Conservation (phyloP, 2,113 vertebrate genomes). For the Lonchura striata region DNA sequence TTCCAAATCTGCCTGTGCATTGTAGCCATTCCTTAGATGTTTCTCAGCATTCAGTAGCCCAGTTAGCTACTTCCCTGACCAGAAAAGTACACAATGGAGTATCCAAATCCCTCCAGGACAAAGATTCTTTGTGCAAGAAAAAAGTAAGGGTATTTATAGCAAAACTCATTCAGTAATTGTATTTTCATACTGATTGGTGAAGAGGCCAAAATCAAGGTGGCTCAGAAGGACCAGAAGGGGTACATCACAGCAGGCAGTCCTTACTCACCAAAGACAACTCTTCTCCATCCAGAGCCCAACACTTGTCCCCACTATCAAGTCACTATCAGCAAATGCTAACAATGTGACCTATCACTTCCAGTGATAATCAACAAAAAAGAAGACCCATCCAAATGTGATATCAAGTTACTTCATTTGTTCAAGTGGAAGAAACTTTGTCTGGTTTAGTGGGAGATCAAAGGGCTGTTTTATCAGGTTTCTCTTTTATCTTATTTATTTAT, state of each 20-base stretch:
- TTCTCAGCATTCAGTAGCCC: background rate
- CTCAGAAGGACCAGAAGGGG: background rate
- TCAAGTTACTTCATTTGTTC: constrained; percentile 29
- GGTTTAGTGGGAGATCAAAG: constrained; percentile 27
- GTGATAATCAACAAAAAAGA: background rate
- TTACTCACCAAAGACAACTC: background rate
- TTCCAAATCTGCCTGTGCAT: background rate
- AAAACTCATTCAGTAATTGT: background rate
- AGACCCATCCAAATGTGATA: background rate
- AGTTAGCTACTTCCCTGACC: background rate
- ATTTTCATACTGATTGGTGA: background rate
- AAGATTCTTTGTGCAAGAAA: background rate
- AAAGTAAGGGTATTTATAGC: background rate
- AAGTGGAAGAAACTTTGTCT: constrained; percentile 36
- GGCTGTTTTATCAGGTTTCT: background rate
- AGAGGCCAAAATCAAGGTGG: background rate
- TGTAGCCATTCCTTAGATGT: background rate
- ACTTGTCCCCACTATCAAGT: background rate
- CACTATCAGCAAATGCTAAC: background rate
- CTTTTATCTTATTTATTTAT: background rate
- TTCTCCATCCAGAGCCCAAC: background rate
- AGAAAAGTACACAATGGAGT: background rate
- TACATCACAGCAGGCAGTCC: background rate
- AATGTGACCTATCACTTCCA: background rate
- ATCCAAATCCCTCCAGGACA: background rate